Conservation (phyloP, 2,888 invertebrate genomes). For the Drosophila anceps region DNA sequence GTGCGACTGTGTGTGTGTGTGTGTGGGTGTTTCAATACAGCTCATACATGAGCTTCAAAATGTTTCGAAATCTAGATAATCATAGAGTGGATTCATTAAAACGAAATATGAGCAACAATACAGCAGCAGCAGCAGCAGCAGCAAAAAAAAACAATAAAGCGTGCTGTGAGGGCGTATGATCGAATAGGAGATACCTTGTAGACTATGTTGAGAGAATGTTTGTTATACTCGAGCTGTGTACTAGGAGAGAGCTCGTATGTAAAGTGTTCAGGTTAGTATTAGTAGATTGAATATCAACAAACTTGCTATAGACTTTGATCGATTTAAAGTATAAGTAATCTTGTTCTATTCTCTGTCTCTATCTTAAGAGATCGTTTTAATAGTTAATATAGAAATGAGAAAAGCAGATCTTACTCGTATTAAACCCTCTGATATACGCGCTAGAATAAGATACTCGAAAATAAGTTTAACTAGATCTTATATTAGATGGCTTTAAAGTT, state of each 20-base stretch:
- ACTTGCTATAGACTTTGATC: no score
- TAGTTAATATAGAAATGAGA: no score
- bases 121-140: slow-evolving; percentile 43
- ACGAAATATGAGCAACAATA: slow-evolving; percentile 74
- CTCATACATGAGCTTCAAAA: slow-evolving; percentile 34
- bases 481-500: not conserved
- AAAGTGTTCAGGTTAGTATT: not conserved
- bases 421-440: no score
- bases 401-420: no score
- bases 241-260: not conserved
- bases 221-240: not conserved
- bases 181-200: not conserved
- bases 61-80: slow-evolving; percentile 80
- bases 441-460: no score
- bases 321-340: no score
- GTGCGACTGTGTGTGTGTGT: slow-evolving; percentile 18
- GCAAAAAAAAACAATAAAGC: slow-evolving; percentile 20
- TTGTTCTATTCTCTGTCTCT: no score
- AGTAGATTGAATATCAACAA: no score
- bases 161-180: not conserved
- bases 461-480: not conserved
- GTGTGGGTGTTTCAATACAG: slow-evolving; percentile 40
- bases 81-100: slow-evolving; percentile 79
- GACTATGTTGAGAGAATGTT: not conserved
- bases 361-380: no score